Evolutionary conservation across 2,797 vertebrate species (phyloP).

Genomic region (Gambelia wislizenii): DNA sequence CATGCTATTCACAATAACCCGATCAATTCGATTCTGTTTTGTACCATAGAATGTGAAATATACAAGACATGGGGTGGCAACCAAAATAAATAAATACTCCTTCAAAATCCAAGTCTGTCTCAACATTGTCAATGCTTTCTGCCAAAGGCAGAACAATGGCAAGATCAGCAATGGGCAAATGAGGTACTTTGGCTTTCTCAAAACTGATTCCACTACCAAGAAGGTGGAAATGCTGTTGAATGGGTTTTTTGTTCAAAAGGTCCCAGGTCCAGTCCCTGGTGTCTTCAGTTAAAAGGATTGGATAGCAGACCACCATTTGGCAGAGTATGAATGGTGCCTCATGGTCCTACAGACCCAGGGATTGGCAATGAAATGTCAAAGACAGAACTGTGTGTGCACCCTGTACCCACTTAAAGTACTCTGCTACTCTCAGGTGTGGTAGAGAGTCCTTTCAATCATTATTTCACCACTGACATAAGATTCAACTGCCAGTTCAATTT

Average conservation of each 20-base stretch:
- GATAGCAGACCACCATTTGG: no score
- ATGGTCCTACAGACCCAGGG: no score
- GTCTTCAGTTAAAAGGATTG: background rate
- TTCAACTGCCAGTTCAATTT: background rate
- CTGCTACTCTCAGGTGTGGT: background rate
- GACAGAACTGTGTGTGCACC: background rate
- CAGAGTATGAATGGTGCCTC: background rate
- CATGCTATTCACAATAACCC: slow-evolving; percentile 2
- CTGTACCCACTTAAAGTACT: background rate
- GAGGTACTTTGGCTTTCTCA: background rate
- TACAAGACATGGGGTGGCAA: background rate
- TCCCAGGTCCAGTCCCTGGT: background rate
- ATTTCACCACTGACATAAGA: background rate
- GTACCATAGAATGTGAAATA: background rate
- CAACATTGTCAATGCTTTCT: background rate
- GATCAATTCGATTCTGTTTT: background rate
- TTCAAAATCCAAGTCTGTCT: background rate
- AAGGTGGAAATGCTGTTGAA: background rate
- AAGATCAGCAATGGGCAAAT: background rate
- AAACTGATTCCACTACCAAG: background rate
- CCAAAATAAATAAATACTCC: background rate
- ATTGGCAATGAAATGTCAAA: background rate
- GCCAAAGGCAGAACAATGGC: background rate
- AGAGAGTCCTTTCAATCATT: background rate
- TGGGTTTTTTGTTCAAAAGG: background rate